Evolutionary conservation across 1,140 invertebrate genomes (phyloP), one percentile per base, ranked within the genome.

Genomic region (Sycophila sp.): DNA sequence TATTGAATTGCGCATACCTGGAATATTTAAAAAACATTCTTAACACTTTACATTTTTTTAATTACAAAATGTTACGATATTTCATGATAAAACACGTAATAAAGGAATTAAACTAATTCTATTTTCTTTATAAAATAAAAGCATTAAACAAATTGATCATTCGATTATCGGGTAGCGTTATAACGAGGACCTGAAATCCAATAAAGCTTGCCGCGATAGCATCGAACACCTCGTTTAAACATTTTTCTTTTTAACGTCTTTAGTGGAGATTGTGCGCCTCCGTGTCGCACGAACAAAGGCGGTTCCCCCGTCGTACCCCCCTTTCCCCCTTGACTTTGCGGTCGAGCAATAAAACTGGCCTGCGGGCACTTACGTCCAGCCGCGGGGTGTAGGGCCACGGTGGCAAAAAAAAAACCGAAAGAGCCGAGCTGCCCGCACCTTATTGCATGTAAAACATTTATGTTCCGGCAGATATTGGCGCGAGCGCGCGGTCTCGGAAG

Each of bases 371-470:
- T 72, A 67, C 15, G 64, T 67, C 70, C 70, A 72, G 63, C 56
- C 63, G 55, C 22, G n/a, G n/a, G n/a, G n/a, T n/a, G n/a, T n/a
- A n/a, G n/a, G n/a, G 19, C 17, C 19, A 40, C 5, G 30, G 10
- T 4, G 22, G 26, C 10, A 47, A 62, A 19, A 62, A 62, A 62
- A 47, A 47, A 62, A 40, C 7, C 45, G 38, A 51, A 2, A 58
- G 24, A 24, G 19, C n/a, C 40, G 38, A 55, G 30, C 58, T n/a
- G n/a, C 40, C 64, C 56, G 45, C 22, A 51, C 58, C 36, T 59
- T 71, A 71, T 71, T 71, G 69, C 69, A 71, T 71, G 69, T 71
- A 71, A 71, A 71, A 71, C 69, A 71, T 71, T 71, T 65, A 71
- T 71, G 69, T 47, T 6, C 55, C 49, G 11, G 26, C 2, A 0